Percentiles rank a stretch among this genome's conserved stretches.
phyloP scores from a whole-genome alignment of 1,140 invertebrate species.

The Pogonomyrmex californicus region DNA sequence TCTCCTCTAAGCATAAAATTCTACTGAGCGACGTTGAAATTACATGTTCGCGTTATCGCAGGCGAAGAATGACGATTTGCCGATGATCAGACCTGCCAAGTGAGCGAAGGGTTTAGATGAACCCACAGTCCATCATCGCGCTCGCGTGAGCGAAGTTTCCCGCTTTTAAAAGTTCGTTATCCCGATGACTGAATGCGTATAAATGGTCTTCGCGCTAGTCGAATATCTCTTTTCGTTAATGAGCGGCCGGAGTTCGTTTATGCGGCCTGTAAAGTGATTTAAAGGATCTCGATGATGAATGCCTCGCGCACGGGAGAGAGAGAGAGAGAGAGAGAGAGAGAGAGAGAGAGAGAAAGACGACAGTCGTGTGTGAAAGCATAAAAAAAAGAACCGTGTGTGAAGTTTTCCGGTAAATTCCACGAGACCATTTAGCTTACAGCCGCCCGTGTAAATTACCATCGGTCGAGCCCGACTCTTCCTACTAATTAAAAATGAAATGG shows the following conservation, averaged over 20 bases:
- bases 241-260: slow-evolving; percentile 42
- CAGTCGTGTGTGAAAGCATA: slow-evolving; percentile 2
- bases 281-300: slow-evolving; percentile 60
- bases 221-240: slow-evolving; percentile 64
- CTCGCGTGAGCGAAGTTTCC: slow-evolving; percentile 29
- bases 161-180: slow-evolving; percentile 56
- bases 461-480: background rate
- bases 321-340: background rate
- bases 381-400: background rate
- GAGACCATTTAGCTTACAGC: slow-evolving; percentile 24
- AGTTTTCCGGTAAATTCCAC: slow-evolving; percentile 57
- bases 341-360: background rate
- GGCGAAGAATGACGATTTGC: slow-evolving; percentile 14
- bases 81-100: slow-evolving; percentile 1
- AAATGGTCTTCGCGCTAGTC: slow-evolving; percentile 49
- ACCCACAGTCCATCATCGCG: slow-evolving; percentile 43
- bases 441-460: slow-evolving; percentile 38
- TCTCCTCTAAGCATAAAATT: background rate
- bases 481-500: slow-evolving; percentile 49
- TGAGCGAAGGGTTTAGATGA: slow-evolving; percentile 19
- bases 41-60: background rate
- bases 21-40: background rate
- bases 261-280: slow-evolving; percentile 52
- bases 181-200: slow-evolving; percentile 38
- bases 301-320: background rate